A percentile compares a stretch with the other conserved stretches of the same genome.
These are phyloP conservation scores for Tamias sibiricus DNA, from an alignment of 2,113 vertebrate genomes.

Conservation along the genomic window DNA sequence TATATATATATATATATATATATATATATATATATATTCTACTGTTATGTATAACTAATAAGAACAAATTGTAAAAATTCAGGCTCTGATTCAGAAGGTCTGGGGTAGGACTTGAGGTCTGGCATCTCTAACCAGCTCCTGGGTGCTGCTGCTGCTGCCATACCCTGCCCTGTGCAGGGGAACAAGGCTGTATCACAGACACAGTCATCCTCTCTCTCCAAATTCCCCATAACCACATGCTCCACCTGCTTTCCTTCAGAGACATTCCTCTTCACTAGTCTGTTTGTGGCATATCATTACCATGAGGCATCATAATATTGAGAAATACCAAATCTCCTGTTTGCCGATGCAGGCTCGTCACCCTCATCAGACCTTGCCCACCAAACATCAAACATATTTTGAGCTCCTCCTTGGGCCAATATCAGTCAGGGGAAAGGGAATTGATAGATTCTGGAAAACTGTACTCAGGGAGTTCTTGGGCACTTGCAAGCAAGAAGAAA, in stretches of 20 bases:
- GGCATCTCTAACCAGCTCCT: background rate
- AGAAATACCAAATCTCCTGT: background rate
- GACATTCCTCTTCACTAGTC: background rate
- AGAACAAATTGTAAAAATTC: background rate
- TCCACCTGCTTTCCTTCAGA: background rate
- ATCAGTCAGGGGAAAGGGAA: background rate
- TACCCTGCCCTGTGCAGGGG: background rate
- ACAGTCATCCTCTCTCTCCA: background rate
- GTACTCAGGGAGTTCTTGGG: background rate
- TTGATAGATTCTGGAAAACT: background rate
- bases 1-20: no score
- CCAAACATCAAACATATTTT: background rate
- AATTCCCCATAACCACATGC: background rate
- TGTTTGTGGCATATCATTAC: background rate
- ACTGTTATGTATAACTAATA: no score
- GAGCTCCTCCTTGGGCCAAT: background rate
- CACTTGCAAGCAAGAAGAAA: background rate
- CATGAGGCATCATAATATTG: background rate
- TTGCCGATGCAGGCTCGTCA: background rate
- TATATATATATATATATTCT: no score
- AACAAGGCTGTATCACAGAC: background rate
- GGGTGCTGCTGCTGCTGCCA: background rate
- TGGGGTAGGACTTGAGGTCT: background rate
- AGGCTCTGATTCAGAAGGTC: background rate
- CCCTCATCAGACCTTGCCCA: background rate